Evolutionary conservation across 2,113 vertebrate species (phyloP).

Genomic region (Pachyramphus minor): DNA sequence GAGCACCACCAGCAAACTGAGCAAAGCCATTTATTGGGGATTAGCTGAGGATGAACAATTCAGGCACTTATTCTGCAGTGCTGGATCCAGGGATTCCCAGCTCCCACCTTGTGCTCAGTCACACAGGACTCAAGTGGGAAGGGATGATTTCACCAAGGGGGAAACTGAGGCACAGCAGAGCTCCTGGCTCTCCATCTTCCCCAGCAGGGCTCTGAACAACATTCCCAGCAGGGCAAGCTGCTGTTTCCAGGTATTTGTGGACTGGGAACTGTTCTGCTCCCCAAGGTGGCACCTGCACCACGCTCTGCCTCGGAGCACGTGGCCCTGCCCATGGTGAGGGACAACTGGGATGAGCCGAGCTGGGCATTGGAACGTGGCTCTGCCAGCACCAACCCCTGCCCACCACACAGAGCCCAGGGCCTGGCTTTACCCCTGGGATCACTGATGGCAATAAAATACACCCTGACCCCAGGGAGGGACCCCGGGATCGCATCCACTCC

Average conservation of each 20-base stretch:
- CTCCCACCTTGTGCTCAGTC: accelerated
- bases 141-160: not conserved
- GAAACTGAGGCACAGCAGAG: not conserved
- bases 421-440: accelerated
- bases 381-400: accelerated
- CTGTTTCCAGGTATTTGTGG: not conserved
- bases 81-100: not conserved
- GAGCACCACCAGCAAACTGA: not conserved
- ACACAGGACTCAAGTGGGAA: accelerated
- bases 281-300: accelerated
- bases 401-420: accelerated
- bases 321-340: accelerated
- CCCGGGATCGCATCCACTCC: not conserved
- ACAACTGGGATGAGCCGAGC: not conserved
- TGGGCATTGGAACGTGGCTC: accelerated
- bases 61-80: not conserved
- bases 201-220: not conserved
- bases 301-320: accelerated
- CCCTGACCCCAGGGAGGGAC: not conserved
- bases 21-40: conserved; percentile 6
- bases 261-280: not conserved
- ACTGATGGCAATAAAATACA: accelerated
- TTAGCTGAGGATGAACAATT: not conserved
- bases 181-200: accelerated
- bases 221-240: not conserved